These are phyloP conservation scores for Druon quercuslanigerum DNA, from an alignment of 1,140 invertebrate species.

Conservation along the genomic window DNA sequence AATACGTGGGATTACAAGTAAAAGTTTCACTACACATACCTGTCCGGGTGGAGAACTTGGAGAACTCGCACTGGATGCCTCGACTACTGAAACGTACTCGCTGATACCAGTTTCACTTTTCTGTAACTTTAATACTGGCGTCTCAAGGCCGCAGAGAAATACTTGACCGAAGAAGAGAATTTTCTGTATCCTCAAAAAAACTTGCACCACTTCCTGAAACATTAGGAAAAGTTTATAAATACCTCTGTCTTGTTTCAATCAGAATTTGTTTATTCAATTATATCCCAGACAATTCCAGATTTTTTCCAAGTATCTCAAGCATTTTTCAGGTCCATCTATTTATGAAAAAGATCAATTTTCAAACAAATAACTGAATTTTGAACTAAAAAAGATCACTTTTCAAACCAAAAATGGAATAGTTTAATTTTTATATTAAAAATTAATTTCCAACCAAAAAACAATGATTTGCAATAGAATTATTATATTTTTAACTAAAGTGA, in stretches of 20 bases:
- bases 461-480: too few relatives aligned
- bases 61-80: constrained; percentile 74
- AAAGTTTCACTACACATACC: constrained; percentile 69
- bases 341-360: too few relatives aligned
- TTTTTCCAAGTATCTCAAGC: too few relatives aligned
- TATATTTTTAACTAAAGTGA: too few relatives aligned
- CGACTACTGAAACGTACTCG: constrained; percentile 84
- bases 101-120: constrained; percentile 80
- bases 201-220: constrained; percentile 81
- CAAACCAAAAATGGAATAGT: too few relatives aligned
- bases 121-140: constrained; percentile 86
- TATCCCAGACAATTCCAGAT: too few relatives aligned
- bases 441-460: too few relatives aligned
- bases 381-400: too few relatives aligned
- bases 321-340: too few relatives aligned
- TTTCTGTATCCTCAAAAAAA: constrained; percentile 84
- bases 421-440: too few relatives aligned
- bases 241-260: background rate
- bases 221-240: background rate
- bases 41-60: constrained; percentile 77
- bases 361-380: too few relatives aligned
- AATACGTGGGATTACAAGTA: too few relatives aligned
- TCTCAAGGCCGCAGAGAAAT: constrained; percentile 92
- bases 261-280: background rate
- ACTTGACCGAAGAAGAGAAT: constrained; percentile 90